These are phyloP conservation scores for Parus major DNA, from an alignment of 2,113 vertebrate species.

Conservation along the genomic window DNA sequence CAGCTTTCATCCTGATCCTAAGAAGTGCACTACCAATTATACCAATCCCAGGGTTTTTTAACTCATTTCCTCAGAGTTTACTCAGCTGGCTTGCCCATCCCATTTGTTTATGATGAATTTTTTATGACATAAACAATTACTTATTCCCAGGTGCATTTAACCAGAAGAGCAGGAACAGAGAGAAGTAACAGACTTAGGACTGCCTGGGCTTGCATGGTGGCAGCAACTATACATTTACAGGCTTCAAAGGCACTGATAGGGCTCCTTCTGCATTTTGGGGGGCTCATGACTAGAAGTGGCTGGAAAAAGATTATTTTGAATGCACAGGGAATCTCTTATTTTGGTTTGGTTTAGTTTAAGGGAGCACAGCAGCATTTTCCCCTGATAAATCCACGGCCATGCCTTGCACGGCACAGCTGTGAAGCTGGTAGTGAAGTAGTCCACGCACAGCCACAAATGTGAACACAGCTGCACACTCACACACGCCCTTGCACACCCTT, in stretches of 20 bases:
- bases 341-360: not conserved
- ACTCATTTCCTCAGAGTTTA: constrained; percentile 41
- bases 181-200: constrained; percentile 46
- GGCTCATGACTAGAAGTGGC: not conserved
- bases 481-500: not conserved
- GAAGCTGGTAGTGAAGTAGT: not conserved
- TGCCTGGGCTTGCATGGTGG: constrained; percentile 58
- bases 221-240: not conserved
- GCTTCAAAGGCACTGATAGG: constrained; percentile 53
- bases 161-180: constrained; percentile 66
- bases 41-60: constrained; percentile 33
- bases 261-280: not conserved
- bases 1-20: not conserved
- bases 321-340: not conserved
- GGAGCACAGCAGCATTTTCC: not conserved
- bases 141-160: constrained; percentile 67
- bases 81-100: constrained; percentile 41
- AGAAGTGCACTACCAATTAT: not conserved
- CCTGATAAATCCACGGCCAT: not conserved
- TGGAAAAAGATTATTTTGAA: not conserved
- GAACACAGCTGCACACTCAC: not conserved
- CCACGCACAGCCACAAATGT: fast-evolving
- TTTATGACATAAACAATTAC: constrained; percentile 61
- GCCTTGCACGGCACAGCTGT: not conserved
- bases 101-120: constrained; percentile 47